phyloP scores from a whole-genome alignment of 1,140 invertebrate species.

The Drosophila prosaltans region DNA sequence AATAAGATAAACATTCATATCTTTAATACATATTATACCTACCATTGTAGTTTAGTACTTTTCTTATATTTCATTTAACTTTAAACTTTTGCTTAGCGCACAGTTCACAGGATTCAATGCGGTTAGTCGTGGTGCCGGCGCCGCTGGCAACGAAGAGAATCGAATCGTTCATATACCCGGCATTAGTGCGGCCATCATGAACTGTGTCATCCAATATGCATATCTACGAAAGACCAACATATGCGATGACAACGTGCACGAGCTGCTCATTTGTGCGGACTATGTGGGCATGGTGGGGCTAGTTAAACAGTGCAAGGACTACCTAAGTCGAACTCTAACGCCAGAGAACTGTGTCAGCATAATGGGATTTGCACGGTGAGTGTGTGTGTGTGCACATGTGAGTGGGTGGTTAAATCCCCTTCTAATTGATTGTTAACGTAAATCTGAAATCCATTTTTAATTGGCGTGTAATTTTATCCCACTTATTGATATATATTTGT shows the following conservation, averaged over 20 bases:
- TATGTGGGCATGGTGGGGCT: conserved; percentile 92
- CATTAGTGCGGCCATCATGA: conserved; percentile 89
- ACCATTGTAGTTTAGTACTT: conserved; percentile 5
- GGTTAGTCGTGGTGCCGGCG: conserved; percentile 29
- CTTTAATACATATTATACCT: not conserved
- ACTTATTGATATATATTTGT: not conserved
- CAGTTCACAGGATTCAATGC: conserved; percentile 90
- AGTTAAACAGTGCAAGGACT: conserved; percentile 90
- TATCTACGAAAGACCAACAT: conserved; percentile 90
- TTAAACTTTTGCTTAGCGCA: conserved; percentile 85
- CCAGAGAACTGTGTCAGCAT: conserved; percentile 92
- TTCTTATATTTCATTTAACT: not conserved
- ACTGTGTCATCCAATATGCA: conserved; percentile 90
- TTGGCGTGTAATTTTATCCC: conserved; percentile 15
- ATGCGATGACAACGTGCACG: conserved; percentile 89
- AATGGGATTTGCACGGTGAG: conserved; percentile 89
- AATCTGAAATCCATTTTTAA: conserved; percentile 48
- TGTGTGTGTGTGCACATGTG: not conserved
- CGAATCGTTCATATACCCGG: conserved; percentile 87
- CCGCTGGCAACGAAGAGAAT: conserved; percentile 85
- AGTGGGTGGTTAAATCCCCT: not conserved
- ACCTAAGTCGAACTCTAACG: conserved; percentile 86
- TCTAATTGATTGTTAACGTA: conserved; percentile 16
- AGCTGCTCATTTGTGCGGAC: conserved; percentile 89
- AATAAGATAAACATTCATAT: too few relatives aligned